A percentile compares a stretch with the other conserved stretches of the same genome.
Conservation (phyloP, 2,113 vertebrate species). For the Pavo muticus region DNA sequence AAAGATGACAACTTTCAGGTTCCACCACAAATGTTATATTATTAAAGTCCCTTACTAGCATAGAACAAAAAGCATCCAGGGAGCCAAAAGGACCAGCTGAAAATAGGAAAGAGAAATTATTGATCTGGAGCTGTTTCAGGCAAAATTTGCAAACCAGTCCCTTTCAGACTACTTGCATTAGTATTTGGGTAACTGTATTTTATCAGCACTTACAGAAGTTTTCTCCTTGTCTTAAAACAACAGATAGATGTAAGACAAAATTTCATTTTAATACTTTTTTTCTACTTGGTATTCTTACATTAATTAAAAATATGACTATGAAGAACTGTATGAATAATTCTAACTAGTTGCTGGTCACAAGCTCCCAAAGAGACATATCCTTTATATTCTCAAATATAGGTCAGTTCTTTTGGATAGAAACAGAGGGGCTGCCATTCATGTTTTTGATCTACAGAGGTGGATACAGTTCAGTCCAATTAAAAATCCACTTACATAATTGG, state of each 20-base stretch:
- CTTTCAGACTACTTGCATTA: not conserved
- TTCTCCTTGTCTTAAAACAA: not conserved
- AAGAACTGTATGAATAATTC: not conserved
- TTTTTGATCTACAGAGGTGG: not conserved
- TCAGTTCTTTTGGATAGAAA: not conserved
- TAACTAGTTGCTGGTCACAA: not conserved
- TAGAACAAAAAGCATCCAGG: not conserved
- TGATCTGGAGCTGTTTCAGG: not conserved
- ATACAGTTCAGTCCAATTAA: not conserved
- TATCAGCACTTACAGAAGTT: not conserved
- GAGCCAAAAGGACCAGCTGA: not conserved
- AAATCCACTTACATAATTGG: not conserved
- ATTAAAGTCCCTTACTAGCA: not conserved
- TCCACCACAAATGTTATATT: not conserved
- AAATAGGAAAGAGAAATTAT: not conserved
- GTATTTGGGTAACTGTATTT: not conserved
- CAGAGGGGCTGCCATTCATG: not conserved
- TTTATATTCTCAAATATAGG: not conserved
- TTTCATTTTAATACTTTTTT: not conserved
- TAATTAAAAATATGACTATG: not conserved
- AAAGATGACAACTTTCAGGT: not conserved
- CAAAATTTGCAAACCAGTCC: not conserved
- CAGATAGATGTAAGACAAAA: not conserved
- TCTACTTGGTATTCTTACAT: not conserved
- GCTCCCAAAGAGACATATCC: not conserved